Evolutionary conservation across 2,797 vertebrate genomes (phyloP).

Genomic region (Cryptoblepharus egeriae): DNA sequence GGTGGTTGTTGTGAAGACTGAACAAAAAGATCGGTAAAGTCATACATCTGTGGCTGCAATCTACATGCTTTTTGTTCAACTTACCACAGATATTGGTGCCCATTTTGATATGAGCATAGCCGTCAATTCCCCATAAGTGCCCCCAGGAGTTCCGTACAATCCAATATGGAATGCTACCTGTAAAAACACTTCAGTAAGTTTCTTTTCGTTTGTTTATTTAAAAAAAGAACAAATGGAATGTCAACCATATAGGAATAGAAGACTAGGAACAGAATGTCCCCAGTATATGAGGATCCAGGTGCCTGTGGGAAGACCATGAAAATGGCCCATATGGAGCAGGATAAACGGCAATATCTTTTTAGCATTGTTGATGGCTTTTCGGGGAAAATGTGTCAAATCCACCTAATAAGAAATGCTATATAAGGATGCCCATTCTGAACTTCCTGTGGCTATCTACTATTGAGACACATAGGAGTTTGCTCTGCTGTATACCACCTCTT

Average conservation of each 20-base stretch:
- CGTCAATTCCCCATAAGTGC: slow-evolving; percentile 83
- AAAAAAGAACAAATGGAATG: neutral
- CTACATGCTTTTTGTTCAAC: slow-evolving; percentile 61
- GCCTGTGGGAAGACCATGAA: too few species aligned
- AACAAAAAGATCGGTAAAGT: neutral
- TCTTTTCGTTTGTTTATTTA: too few species aligned
- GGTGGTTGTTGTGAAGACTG: neutral
- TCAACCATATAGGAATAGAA: neutral
- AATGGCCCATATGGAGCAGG: too few species aligned
- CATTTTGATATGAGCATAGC: slow-evolving; percentile 89
- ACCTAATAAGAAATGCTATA: neutral
- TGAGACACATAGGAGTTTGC: too few species aligned
- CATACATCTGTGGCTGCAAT: neutral
- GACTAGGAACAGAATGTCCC: neutral
- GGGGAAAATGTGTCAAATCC: too few species aligned
- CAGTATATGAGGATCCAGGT: too few species aligned
- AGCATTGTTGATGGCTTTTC: too few species aligned
- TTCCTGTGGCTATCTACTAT: neutral
- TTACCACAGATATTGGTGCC: slow-evolving; percentile 88
- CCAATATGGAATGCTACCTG: slow-evolving; percentile 88
- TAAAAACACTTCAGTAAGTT: slow-evolving; percentile 35
- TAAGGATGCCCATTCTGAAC: neutral
- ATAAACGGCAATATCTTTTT: too few species aligned
- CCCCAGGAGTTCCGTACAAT: slow-evolving; percentile 95
- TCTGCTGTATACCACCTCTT: too few species aligned